Percentiles rank a stretch among this genome's conserved stretches.
These are phyloP conservation scores for Pheosia gnoma DNA, from an alignment of 2,888 invertebrate species.

Conservation along the genomic window DNA sequence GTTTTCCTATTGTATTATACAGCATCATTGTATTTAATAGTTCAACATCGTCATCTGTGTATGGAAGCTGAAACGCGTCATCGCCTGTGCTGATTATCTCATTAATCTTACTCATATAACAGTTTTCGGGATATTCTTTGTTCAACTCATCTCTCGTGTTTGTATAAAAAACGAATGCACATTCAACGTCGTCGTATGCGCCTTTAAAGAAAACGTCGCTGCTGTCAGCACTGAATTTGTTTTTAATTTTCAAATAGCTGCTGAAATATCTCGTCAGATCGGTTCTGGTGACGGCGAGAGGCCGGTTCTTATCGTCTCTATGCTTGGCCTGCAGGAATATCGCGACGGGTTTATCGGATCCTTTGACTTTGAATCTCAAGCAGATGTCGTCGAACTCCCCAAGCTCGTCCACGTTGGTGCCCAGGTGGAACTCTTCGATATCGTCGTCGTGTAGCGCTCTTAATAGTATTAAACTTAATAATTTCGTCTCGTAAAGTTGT, in stretches of 20 bases:
- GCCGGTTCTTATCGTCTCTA: slow-evolving; percentile 2
- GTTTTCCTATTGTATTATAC: neutral
- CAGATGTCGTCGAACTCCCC: slow-evolving; percentile 15
- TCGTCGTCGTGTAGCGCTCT: neutral
- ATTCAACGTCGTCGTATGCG: neutral
- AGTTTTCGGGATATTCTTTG: neutral
- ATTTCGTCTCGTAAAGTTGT: slow-evolving; percentile 14
- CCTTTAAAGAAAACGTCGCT: neutral
- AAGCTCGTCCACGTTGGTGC: slow-evolving; percentile 9
- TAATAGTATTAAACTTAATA: slow-evolving; percentile 8
- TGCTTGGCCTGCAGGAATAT: slow-evolving; percentile 11
- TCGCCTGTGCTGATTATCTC: neutral
- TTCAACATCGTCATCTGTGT: neutral
- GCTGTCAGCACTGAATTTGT: neutral
- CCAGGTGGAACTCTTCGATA: slow-evolving; percentile 12
- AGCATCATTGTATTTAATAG: neutral
- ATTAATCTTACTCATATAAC: neutral
- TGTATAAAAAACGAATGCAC: neutral
- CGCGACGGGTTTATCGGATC: slow-evolving; percentile 1
- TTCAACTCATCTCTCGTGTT: neutral
- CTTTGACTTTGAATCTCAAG: slow-evolving; percentile 6
- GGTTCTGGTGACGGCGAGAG: neutral
- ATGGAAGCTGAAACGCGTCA: neutral
- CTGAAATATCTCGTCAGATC: slow-evolving; percentile 8
- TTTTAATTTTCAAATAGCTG: slow-evolving; percentile 4